These are phyloP conservation scores for Corapipo altera DNA, from an alignment of 2,113 vertebrate species.

Conservation along the genomic window DNA sequence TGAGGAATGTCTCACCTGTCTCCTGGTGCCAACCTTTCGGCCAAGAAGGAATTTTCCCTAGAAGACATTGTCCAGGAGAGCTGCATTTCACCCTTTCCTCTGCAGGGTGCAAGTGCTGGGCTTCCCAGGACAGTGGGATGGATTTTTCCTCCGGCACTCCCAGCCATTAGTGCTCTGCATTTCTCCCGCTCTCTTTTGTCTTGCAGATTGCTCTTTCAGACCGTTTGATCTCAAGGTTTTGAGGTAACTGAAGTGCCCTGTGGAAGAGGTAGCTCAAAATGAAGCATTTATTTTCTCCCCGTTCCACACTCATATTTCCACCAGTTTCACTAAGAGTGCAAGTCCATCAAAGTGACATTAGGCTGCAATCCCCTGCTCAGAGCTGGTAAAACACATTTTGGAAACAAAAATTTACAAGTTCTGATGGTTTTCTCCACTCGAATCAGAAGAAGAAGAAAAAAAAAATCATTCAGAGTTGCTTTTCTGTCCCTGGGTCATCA, in stretches of 20 bases:
- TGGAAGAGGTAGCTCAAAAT: background rate
- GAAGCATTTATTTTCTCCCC: background rate
- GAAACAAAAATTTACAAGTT: background rate
- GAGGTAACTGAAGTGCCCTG: background rate
- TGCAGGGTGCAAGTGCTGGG: background rate
- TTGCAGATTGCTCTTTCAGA: background rate
- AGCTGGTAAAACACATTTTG: background rate
- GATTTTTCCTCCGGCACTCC: background rate
- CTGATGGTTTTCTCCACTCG: background rate
- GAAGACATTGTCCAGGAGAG: background rate
- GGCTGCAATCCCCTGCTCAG: background rate
- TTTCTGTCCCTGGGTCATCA: too few relatives aligned
- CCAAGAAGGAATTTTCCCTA: background rate
- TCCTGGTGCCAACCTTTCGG: background rate
- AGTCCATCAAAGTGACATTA: background rate
- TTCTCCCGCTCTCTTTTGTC: background rate
- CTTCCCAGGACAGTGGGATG: background rate
- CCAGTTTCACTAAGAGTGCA: background rate
- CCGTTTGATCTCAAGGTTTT: background rate
- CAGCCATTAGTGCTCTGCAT: background rate
- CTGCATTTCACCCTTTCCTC: background rate
- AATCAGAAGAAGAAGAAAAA: background rate
- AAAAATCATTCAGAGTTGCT: background rate
- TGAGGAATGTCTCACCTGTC: background rate
- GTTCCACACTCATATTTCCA: background rate